These are phyloP conservation scores for Rotaria macrura DNA, from an alignment of 2,888 invertebrate genomes.

Conservation along the genomic window DNA sequence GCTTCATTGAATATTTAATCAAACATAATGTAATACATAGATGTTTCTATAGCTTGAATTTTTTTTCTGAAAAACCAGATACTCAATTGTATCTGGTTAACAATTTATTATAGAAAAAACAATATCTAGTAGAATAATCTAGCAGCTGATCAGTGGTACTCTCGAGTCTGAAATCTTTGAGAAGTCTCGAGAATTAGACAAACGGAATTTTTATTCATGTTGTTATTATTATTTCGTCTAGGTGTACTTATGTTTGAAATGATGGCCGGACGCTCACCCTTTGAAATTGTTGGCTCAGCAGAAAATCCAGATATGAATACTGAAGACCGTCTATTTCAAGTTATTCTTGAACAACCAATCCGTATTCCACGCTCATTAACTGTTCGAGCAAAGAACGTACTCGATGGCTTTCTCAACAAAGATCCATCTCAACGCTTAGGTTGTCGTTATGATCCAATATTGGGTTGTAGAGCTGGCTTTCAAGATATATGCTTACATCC, in stretches of 20 bases:
- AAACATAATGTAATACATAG: too few relatives aligned
- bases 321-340: conserved; percentile 91
- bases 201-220: neutral
- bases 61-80: too few relatives aligned
- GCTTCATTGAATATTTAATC: too few relatives aligned
- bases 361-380: conserved; percentile 92
- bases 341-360: conserved; percentile 95
- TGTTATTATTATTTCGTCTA: too few relatives aligned
- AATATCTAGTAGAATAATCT: too few relatives aligned
- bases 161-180: too few relatives aligned
- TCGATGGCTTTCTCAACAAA: conserved; percentile 96
- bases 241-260: conserved; percentile 82
- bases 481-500: conserved; percentile 64
- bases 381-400: conserved; percentile 86
- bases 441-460: conserved; percentile 67
- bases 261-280: conserved; percentile 93
- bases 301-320: conserved; percentile 79
- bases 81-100: too few relatives aligned
- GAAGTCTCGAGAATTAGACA: too few relatives aligned
- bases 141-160: too few relatives aligned
- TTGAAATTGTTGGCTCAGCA: conserved; percentile 49
- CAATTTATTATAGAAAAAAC: too few relatives aligned
- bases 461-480: conserved; percentile 68
- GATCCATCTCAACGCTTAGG: conserved; percentile 74
- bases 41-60: too few relatives aligned